Evolutionary conservation across 2,113 vertebrate genomes (phyloP).

Genomic region (Antidorcas marsupialis): DNA sequence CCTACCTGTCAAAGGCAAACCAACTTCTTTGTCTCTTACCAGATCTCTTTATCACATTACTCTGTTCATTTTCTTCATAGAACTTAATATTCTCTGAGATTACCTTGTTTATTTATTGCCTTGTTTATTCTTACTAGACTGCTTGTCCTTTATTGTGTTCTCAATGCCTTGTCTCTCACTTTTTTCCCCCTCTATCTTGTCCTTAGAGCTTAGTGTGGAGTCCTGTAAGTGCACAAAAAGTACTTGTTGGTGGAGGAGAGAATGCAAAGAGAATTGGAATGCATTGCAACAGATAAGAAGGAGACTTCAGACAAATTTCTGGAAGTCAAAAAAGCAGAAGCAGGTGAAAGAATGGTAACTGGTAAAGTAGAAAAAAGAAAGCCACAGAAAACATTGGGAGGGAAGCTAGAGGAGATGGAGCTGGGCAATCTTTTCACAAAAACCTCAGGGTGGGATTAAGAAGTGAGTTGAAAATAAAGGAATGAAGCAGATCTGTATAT

Average conservation of each 20-base stretch:
- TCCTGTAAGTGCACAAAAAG: not conserved
- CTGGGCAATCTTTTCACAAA: not conserved
- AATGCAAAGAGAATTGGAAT: not conserved
- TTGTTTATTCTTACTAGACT: not conserved
- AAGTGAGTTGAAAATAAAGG: not conserved
- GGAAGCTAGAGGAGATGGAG: not conserved
- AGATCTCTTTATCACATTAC: not conserved
- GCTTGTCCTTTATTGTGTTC: not conserved
- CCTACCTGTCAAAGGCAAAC: not conserved
- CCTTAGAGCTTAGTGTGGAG: not conserved
- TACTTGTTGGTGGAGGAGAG: not conserved
- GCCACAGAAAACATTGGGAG: not conserved
- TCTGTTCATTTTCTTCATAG: not conserved
- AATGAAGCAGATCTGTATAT: not conserved
- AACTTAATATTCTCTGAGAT: not conserved
- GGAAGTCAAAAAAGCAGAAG: not conserved
- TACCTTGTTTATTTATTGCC: not conserved
- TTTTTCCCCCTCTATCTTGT: not conserved
- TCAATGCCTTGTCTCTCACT: not conserved
- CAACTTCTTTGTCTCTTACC: not conserved
- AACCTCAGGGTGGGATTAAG: not conserved
- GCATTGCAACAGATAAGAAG: not conserved
- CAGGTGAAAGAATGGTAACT: not conserved
- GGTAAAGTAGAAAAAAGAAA: not conserved
- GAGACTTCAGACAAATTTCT: not conserved